These are phyloP conservation scores for Trissolcus brochymenae DNA, from an alignment of 2,888 invertebrate genomes.

Conservation along the genomic window DNA sequence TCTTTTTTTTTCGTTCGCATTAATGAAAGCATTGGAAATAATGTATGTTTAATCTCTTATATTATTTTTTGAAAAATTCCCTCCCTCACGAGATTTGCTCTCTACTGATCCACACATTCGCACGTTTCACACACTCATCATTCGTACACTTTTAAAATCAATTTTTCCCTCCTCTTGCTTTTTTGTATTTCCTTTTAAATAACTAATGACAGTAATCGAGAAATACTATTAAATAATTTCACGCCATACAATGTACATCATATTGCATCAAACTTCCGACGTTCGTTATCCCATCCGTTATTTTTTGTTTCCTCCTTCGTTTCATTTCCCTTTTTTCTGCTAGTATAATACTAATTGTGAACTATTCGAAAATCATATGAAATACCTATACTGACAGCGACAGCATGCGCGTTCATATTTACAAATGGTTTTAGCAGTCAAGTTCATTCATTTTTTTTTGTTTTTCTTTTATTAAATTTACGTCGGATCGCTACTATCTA, in stretches of 20 bases:
- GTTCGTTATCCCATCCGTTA: conserved; percentile 4
- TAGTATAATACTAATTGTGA: conserved; percentile 67
- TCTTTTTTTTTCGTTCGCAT: conserved; percentile 33
- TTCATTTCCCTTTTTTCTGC: not conserved
- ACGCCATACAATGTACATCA: conserved; percentile 63
- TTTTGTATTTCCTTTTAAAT: conserved; percentile 46
- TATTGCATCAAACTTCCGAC: conserved; percentile 68
- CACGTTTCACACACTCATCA: conserved; percentile 15
- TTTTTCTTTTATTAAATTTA: conserved; percentile 57
- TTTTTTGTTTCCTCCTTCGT: not conserved
- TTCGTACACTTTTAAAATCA: conserved; percentile 21
- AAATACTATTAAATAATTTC: conserved; percentile 61
- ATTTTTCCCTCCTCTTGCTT: conserved; percentile 19
- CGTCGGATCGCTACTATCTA: conserved; percentile 68
- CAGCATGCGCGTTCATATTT: conserved; percentile 70
- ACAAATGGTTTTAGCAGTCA: conserved; percentile 68
- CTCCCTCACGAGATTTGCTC: conserved; percentile 6
- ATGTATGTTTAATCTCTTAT: conserved; percentile 45
- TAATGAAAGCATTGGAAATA: conserved; percentile 52
- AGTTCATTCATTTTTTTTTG: conserved; percentile 28
- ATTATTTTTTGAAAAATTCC: conserved; percentile 36
- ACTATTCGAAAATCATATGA: conserved; percentile 66
- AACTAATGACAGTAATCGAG: conserved; percentile 52
- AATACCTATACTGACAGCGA: conserved; percentile 68
- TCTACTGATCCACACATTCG: conserved; percentile 14